Base-by-base conservation (phyloP, 2,888 invertebrate genomes). In the Ophion slaviceki region DNA sequence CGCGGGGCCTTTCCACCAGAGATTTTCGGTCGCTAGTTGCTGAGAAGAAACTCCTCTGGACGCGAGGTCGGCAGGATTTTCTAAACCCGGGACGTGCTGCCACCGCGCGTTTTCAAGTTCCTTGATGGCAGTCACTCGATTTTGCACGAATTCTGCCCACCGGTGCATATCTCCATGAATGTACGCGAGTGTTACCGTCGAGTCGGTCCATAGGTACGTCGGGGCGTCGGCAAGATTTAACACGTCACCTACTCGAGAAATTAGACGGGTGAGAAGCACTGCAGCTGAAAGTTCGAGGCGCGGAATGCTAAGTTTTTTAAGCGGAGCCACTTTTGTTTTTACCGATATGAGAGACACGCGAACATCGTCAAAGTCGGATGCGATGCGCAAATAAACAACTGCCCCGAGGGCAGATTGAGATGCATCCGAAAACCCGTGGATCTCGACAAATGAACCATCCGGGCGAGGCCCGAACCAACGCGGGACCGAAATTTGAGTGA, bases 101-200 rank as follows among this genome's bases (percentile, higher is more conserved):
- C 90, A 90, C 10, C 86, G 68, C 0, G 86, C 71, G 17, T 71
- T 64, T 8, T 83, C 40, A 7, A 88, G 67, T 2, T 75, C 70
- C 47, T 88, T 87, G 8, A 91, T 90, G 62, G 81, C 66, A 10
- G 87, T 70, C 2, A 91, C 89, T 53, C 90, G 67, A 74, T 91
- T 90, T 10, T 84, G 82, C 0, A 91, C 88, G 80, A 87, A 90
- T 1, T 88, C 87, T 32, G 90, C 89, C 86, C 89, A 90, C 2
- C 84, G 20, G n/a, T 61, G 62, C 64, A 14, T 1, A 24, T 24
- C 24, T 24, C 24, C 62, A n/a, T 66, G 66, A 36, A 66, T 28
- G 53, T 81, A 86, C 4, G 84, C 78, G n/a, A 84, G 78, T 3
- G 78, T 78, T 14, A 84, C 84, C 11, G 76, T 76, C 24, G 84